Conservation (phyloP, 2,797 vertebrate species). For the Coluber constrictor region DNA sequence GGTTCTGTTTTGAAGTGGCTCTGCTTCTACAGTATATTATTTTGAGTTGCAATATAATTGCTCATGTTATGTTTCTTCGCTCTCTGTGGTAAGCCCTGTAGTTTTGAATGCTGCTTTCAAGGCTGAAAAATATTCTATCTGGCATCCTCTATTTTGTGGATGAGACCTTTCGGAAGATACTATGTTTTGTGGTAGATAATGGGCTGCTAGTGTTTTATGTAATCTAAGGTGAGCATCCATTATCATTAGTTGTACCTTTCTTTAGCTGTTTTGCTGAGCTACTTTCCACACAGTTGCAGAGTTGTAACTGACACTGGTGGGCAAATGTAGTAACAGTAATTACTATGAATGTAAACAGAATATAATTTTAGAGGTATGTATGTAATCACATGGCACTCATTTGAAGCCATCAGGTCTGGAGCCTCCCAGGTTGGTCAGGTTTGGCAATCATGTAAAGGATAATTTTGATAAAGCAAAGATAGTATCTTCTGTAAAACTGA, state of each 20-base stretch:
- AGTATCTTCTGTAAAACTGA: not conserved
- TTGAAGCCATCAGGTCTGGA: not conserved
- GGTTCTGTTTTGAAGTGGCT: not conserved
- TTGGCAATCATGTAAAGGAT: not conserved
- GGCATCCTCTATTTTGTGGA: not conserved
- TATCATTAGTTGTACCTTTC: not conserved
- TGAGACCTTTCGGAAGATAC: not conserved
- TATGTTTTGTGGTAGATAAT: not conserved
- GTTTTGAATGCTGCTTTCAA: not conserved
- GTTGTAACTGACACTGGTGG: not conserved
- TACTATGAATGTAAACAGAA: not conserved
- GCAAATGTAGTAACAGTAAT: not conserved
- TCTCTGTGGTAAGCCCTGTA: not conserved
- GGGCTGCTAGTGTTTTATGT: not conserved
- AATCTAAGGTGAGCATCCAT: not conserved
- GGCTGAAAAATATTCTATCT: not conserved
- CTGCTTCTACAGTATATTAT: not conserved
- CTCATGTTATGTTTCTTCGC: not conserved
- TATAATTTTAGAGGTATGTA: not conserved
- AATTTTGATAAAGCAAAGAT: not conserved
- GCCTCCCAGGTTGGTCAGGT: not conserved
- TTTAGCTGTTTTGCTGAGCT: not conserved
- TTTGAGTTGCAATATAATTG: not conserved
- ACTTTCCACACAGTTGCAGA: not conserved
- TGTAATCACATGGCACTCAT: not conserved